Evolutionary conservation across 2,888 invertebrate species (phyloP).

Genomic region (Stenurella melanura): DNA sequence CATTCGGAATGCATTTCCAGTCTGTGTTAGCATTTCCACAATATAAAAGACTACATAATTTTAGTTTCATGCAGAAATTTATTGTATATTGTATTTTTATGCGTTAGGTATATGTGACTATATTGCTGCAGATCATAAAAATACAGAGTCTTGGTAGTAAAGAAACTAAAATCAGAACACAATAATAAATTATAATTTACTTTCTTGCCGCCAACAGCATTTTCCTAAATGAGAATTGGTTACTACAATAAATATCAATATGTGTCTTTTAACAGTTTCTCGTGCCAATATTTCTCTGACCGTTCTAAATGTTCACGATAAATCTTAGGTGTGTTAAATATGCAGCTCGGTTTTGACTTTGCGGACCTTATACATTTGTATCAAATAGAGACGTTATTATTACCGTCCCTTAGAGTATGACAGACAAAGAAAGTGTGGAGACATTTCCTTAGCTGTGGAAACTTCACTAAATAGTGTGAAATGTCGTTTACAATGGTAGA

Average conservation of each 20-base stretch:
- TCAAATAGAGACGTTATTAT: too few relatives aligned
- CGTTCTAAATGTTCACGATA: constrained; percentile 58
- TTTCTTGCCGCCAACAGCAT: constrained; percentile 55
- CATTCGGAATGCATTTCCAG: too few relatives aligned
- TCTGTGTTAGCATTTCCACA: too few relatives aligned
- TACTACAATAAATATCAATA: constrained; percentile 65
- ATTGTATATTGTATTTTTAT: too few relatives aligned
- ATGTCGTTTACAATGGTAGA: too few relatives aligned
- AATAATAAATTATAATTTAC: constrained; percentile 58
- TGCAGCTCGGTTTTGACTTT: background rate
- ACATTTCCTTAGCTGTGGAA: too few relatives aligned
- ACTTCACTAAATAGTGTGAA: too few relatives aligned
- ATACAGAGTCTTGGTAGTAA: background rate
- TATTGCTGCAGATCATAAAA: background rate
- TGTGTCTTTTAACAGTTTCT: constrained; percentile 60
- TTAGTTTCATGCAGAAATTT: too few relatives aligned
- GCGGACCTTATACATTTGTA: too few relatives aligned
- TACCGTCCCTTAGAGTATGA: too few relatives aligned
- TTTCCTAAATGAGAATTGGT: constrained; percentile 60
- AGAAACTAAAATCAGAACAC: constrained; percentile 7
- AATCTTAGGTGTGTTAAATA: constrained; percentile 49
- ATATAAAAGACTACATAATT: too few relatives aligned
- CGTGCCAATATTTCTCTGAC: constrained; percentile 57
- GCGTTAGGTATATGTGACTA: background rate
- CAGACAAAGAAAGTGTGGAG: too few relatives aligned